Evolutionary conservation across 2,888 invertebrate genomes (phyloP), one percentile per base, ranked within the genome.

Genomic region (Orthosia gothica): DNA sequence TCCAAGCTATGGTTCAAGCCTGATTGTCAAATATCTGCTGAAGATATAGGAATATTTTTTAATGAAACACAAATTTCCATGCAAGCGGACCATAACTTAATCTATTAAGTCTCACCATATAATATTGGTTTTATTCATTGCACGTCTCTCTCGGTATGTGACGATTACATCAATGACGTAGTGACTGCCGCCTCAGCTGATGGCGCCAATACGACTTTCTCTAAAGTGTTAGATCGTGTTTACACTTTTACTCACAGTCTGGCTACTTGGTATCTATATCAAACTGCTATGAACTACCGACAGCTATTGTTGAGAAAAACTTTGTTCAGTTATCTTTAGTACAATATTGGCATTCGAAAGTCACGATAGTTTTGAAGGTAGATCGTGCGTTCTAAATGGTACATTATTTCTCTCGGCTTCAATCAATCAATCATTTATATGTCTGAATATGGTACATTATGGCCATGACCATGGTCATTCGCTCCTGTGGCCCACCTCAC

Each of bases 141-240:
- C 83, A 78, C 76, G 82, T 65, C 55, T 18, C 32, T 65, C 55
- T 18, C 32, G 71, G 84, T 61, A 82, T 83, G 69, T 74, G 79
- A 64, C 52, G 79, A 81, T 84, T 78, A 82, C 71, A 75, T 69
- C 69, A 50, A 59, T 78, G 78, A 84, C 73, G 82, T 74, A 52
- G 58, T 16, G 45, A 66, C 26, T 32, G 52, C 50, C 20, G 26
- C 26, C n/a, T 32, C 32, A 32, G 16, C 20, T 12, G n/a, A n/a
- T n/a, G 84, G 69, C 84, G 71, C 79, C 74, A 40, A 45, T 20
- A 12, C 26, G 59, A 69, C 79, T 82, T 79, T 84, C 83, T 69
- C 83, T 72, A n/a, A 18, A 68, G 70, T 73, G 59, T 67, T 61
- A 52, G 68, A 62, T 63, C 62, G 63, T 71, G 81, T 80, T 82